phyloP scores from a whole-genome alignment of 1,140 invertebrate species.

The Plectrocnemia conspersa region DNA sequence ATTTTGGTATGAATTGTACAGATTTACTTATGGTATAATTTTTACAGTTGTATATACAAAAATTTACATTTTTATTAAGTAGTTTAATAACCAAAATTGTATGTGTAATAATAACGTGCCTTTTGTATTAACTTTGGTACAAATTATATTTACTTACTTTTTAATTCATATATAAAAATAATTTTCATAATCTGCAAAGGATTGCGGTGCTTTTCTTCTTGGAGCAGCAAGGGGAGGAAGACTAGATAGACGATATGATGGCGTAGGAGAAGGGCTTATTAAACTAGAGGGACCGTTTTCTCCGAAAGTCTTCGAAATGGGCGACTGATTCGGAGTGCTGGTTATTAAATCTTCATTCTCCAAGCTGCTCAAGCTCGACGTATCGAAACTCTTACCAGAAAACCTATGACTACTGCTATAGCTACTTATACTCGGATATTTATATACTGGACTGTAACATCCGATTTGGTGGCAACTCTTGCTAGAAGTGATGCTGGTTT shows the following conservation, averaged over 20 bases:
- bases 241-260: conserved; percentile 40
- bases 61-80: too few species aligned
- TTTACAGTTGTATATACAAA: too few species aligned
- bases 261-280: conserved; percentile 44
- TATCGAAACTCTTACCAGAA: conserved; percentile 30
- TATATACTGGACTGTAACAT: conserved; percentile 50
- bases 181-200: conserved; percentile 58
- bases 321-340: conserved; percentile 35
- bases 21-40: too few species aligned
- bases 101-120: too few species aligned
- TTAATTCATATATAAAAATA: conserved; percentile 56
- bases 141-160: too few species aligned
- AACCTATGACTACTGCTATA: conserved; percentile 36
- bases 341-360: conserved; percentile 29
- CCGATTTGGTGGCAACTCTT: conserved; percentile 36
- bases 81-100: too few species aligned
- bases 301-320: conserved; percentile 32
- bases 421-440: conserved; percentile 50
- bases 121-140: too few species aligned
- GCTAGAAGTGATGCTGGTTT: conserved; percentile 30
- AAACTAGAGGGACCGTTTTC: conserved; percentile 30
- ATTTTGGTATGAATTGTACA: too few species aligned
- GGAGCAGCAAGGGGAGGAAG: conserved; percentile 40
- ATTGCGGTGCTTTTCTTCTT: conserved; percentile 36
- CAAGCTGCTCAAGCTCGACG: conserved; percentile 30